Conservation (phyloP, 2,888 invertebrate genomes). For the Sabellastarte sp. region DNA sequence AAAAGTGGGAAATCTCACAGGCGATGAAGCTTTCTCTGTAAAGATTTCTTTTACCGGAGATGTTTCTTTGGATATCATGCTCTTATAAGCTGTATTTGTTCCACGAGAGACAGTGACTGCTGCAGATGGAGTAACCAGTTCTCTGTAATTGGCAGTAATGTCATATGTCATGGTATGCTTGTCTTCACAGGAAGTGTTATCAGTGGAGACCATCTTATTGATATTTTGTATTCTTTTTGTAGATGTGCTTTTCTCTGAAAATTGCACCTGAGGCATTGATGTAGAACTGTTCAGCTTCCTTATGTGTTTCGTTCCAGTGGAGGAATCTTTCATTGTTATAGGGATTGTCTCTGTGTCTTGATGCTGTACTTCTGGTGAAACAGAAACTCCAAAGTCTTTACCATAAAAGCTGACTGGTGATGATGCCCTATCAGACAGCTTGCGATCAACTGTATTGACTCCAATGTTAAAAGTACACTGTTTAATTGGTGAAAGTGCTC, state of each 20-base stretch:
- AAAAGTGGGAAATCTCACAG: slow-evolving; percentile 12
- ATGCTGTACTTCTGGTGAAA: background rate
- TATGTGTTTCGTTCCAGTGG: background rate
- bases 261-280: slow-evolving; percentile 12
- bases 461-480: background rate
- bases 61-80: slow-evolving; percentile 6
- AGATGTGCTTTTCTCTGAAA: slow-evolving; percentile 27
- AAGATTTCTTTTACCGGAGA: slow-evolving; percentile 6
- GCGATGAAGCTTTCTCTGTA: slow-evolving; percentile 18
- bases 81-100: slow-evolving; percentile 9
- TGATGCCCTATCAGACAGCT: background rate
- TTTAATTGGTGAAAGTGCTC: background rate
- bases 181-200: slow-evolving; percentile 22
- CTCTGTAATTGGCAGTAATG: slow-evolving; percentile 19
- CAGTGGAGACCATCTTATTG: slow-evolving; percentile 28
- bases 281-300: slow-evolving; percentile 10
- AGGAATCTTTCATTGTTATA: background rate
- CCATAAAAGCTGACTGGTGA: background rate
- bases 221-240: slow-evolving; percentile 21
- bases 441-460: background rate
- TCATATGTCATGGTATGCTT: slow-evolving; percentile 25
- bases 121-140: slow-evolving; percentile 7
- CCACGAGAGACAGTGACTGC: slow-evolving; percentile 7
- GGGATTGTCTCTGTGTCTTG: background rate
- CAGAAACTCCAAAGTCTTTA: background rate